These are phyloP conservation scores for Glyphotaelius pellucidus DNA, from an alignment of 2,888 invertebrate genomes.

Conservation along the genomic window DNA sequence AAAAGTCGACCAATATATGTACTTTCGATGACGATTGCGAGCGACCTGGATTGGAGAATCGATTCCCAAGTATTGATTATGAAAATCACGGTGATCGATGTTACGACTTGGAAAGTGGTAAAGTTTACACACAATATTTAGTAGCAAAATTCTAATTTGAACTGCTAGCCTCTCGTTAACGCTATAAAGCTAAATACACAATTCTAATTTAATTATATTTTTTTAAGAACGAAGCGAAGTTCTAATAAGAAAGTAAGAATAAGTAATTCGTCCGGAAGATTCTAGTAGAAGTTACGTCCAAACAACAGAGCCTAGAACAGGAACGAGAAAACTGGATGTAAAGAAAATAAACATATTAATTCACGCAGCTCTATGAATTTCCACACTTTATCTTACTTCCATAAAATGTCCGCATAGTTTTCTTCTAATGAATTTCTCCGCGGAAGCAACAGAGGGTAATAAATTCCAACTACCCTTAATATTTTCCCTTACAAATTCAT, in stretches of 20 bases:
- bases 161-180: too few species aligned
- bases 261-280: neutral
- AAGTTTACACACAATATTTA: too few species aligned
- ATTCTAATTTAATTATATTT: too few species aligned
- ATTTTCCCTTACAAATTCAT: neutral
- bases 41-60: too few species aligned
- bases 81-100: too few species aligned
- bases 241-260: neutral
- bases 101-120: too few species aligned
- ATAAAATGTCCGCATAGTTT: neutral
- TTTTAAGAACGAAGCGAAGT: neutral
- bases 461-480: slow-evolving; percentile 2
- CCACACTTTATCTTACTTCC: neutral
- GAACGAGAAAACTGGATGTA: neutral
- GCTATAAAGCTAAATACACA: neutral
- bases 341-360: slow-evolving; percentile 2
- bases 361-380: neutral
- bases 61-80: too few species aligned
- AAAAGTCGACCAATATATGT: too few species aligned
- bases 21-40: too few species aligned
- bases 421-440: neutral
- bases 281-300: neutral
- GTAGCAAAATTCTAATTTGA: too few species aligned
- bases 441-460: neutral
- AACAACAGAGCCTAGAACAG: neutral